Conservation (phyloP, 2,113 vertebrate genomes). For the Gopherus flavomarginatus region DNA sequence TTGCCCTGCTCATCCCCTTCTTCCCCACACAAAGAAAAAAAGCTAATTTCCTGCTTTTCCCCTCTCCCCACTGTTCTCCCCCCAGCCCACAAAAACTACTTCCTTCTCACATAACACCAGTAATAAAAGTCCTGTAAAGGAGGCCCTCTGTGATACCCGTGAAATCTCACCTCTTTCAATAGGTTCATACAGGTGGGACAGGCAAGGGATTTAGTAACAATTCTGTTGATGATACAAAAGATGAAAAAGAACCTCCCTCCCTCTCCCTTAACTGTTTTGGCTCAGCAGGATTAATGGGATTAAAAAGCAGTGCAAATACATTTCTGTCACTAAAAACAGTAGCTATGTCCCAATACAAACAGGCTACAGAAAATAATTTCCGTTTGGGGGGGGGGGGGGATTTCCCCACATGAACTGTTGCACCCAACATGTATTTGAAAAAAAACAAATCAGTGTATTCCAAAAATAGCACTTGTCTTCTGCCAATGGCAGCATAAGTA, state of each 20-base stretch:
- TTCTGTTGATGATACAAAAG: background rate
- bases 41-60: background rate
- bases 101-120: background rate
- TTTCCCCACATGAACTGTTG: background rate
- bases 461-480: background rate
- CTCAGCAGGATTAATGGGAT: background rate
- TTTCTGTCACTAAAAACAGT: background rate
- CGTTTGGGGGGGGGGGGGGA: background rate
- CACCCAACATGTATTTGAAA: background rate
- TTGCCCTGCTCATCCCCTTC: background rate
- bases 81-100: background rate
- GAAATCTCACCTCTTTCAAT: background rate
- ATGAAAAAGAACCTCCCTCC: background rate
- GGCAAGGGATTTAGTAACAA: background rate
- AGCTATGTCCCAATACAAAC: background rate
- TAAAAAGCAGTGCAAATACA: background rate
- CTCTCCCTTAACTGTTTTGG: background rate
- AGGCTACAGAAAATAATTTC: background rate
- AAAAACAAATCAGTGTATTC: background rate
- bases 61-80: background rate
- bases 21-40: background rate
- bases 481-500: background rate
- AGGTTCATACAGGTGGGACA: background rate
- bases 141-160: background rate
- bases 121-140: background rate